Percentiles rank a stretch among this genome's conserved stretches.
Conservation (phyloP, 2,113 vertebrate species). For the Gymnocephalus cernua region DNA sequence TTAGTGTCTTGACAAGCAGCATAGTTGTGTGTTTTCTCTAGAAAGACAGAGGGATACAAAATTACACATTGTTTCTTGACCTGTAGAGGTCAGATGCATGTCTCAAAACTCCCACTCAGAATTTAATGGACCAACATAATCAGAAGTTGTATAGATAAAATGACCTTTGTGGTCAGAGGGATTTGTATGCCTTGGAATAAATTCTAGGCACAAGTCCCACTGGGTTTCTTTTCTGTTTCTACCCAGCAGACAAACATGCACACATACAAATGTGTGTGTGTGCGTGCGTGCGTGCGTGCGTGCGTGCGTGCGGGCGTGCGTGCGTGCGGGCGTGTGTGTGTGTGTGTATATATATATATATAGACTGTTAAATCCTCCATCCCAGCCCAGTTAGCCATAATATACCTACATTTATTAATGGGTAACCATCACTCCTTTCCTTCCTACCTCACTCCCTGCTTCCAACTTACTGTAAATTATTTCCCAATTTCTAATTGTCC, state of each 20-base stretch:
- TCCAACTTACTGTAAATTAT: constrained; percentile 52
- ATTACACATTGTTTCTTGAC: not conserved
- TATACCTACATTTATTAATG: constrained; percentile 46
- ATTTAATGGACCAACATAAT: constrained; percentile 35
- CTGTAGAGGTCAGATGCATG: constrained; percentile 20
- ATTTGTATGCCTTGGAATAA: constrained; percentile 34
- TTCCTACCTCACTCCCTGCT: constrained; percentile 28
- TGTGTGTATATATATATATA: too few relatives aligned
- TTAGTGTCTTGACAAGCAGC: not conserved
- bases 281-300: too few relatives aligned
- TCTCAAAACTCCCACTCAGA: constrained; percentile 15
- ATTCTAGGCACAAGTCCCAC: constrained; percentile 20
- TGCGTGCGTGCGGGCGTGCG: too few relatives aligned
- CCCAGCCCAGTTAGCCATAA: constrained; percentile 12
- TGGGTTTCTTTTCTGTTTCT: constrained; percentile 1
- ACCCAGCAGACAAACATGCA: constrained; percentile 15
- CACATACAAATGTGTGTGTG: not conserved
- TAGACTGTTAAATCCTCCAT: not conserved
- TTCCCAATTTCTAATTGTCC: constrained; percentile 38
- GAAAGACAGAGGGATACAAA: not conserved
- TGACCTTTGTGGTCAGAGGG: constrained; percentile 30
- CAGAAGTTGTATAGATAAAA: constrained; percentile 42
- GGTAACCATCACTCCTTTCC: constrained; percentile 27
- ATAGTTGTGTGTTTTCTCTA: not conserved
- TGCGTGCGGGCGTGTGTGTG: too few relatives aligned